Evolutionary conservation across 2,113 vertebrate species (phyloP).

Genomic region (Tyrannus savana): DNA sequence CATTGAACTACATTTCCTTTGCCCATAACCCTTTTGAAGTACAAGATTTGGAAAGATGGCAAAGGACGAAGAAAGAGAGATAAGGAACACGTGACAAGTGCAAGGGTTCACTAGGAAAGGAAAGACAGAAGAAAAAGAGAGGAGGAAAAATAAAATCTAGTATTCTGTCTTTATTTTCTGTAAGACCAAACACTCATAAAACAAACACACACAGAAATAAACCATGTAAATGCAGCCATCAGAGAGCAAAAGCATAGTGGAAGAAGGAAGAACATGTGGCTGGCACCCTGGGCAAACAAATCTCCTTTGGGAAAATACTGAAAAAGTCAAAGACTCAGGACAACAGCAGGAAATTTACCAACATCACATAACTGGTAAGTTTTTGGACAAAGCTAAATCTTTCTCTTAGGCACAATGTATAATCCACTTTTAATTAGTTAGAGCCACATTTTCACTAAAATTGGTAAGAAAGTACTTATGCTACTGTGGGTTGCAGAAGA

Average conservation of each 20-base stretch:
- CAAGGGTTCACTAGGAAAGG: not conserved
- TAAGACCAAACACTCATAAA: not conserved
- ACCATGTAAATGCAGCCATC: not conserved
- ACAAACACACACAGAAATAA: not conserved
- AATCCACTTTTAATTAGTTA: not conserved
- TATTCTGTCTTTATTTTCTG: not conserved
- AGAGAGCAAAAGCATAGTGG: not conserved
- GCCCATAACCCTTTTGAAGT: not conserved
- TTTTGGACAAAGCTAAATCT: not conserved
- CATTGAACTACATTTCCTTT: slow-evolving; percentile 30
- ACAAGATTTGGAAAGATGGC: not conserved
- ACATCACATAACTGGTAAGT: not conserved
- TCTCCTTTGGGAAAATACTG: not conserved
- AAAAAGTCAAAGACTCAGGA: not conserved
- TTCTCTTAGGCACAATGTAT: not conserved
- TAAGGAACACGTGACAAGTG: not conserved
- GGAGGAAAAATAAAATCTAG: not conserved
- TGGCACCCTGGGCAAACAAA: not conserved
- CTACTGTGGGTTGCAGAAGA: not conserved
- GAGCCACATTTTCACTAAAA: not conserved
- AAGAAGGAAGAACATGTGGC: not conserved
- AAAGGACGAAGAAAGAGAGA: not conserved
- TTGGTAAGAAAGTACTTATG: not conserved
- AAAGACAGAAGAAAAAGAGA: not conserved
- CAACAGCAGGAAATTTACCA: not conserved